These are phyloP conservation scores for Lepidurus couesii DNA, from an alignment of 1,140 invertebrate species.

Conservation along the genomic window DNA sequence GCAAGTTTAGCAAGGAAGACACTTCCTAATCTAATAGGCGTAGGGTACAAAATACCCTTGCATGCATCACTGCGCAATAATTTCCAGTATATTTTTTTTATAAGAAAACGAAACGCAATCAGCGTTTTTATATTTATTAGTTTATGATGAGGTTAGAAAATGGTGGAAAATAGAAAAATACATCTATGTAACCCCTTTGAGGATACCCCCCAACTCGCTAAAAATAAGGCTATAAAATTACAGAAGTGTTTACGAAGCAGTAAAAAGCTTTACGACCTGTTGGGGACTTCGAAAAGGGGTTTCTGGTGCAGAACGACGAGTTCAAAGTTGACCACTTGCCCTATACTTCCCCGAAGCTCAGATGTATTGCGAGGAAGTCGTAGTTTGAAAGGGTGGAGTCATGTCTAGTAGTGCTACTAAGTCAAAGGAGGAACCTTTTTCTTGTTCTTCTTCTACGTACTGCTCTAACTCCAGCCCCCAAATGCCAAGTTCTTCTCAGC, in stretches of 20 bases:
- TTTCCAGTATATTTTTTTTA: too few relatives aligned
- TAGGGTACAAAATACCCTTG: too few relatives aligned
- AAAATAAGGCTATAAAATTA: slow-evolving; percentile 20
- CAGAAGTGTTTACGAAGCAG: slow-evolving; percentile 13
- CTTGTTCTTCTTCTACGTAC: not conserved
- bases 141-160: not conserved
- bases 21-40: too few relatives aligned
- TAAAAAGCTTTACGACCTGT: slow-evolving; percentile 19
- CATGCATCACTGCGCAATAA: too few relatives aligned
- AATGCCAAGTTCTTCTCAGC: not conserved
- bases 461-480: not conserved
- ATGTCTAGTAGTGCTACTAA: not conserved
- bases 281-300: not conserved
- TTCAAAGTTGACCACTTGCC: slow-evolving; percentile 18
- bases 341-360: not conserved
- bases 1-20: too few relatives aligned
- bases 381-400: not conserved
- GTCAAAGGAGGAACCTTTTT: slow-evolving; percentile 5
- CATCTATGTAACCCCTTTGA: not conserved
- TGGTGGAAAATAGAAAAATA: not conserved
- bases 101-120: too few relatives aligned
- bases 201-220: not conserved
- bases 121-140: too few relatives aligned
- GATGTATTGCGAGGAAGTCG: slow-evolving; percentile 10
- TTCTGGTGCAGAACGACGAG: not conserved